Percentiles rank a stretch among this genome's conserved stretches.
Evolutionary conservation across 2,113 vertebrate species (phyloP).

Genomic region (Salvelinus alpinus): DNA sequence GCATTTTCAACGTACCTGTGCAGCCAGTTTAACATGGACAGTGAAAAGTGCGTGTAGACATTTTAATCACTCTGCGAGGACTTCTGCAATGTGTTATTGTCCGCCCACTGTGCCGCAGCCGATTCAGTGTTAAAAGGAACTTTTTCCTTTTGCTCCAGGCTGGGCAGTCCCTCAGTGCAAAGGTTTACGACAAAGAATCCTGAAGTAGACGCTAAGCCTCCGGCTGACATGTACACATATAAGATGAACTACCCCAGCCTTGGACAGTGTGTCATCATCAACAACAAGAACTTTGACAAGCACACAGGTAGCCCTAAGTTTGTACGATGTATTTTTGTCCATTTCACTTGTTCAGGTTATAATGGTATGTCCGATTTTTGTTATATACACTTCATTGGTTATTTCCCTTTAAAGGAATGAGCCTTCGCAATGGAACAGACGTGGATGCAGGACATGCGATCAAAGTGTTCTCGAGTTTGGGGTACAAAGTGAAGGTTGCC

Average conservation of each 20-base stretch:
- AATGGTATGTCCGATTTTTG: not conserved
- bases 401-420: conserved; percentile 30
- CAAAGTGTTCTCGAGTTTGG: conserved; percentile 26
- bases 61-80: not conserved
- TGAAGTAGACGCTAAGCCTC: conserved; percentile 16
- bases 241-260: conserved; percentile 79
- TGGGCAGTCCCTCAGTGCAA: not conserved
- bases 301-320: conserved; percentile 63
- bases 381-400: not conserved
- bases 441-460: conserved; percentile 24
- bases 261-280: conserved; percentile 82
- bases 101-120: not conserved
- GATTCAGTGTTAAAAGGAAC: not conserved
- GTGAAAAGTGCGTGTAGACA: not conserved
- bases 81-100: not conserved
- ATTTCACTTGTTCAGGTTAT: not conserved
- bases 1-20: too few relatives aligned
- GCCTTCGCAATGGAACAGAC: conserved; percentile 39
- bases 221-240: conserved; percentile 56
- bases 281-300: conserved; percentile 83
- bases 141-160: not conserved
- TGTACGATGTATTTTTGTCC: not conserved
- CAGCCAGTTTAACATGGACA: too few relatives aligned
- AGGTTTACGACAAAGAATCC: not conserved
- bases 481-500: conserved; percentile 8